phyloP scores from a whole-genome alignment of 2,113 vertebrate genomes.

The Chaetodon trifascialis region DNA sequence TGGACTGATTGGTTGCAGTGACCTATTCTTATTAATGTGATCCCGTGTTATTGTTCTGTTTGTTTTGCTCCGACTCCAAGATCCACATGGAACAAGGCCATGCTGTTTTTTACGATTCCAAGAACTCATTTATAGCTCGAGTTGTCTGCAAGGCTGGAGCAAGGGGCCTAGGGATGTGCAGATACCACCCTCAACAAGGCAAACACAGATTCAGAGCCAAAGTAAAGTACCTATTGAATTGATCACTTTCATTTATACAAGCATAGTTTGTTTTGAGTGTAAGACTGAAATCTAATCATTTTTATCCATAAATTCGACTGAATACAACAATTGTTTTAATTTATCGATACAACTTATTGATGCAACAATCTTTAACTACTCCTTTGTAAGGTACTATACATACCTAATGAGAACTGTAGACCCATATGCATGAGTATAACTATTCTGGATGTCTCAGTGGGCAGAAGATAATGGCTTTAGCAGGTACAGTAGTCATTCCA shows the following conservation, averaged over 20 bases:
- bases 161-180: neutral
- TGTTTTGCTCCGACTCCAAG: slow-evolving; percentile 67
- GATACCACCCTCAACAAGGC: slow-evolving; percentile 9
- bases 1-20: slow-evolving; percentile 13
- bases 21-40: slow-evolving; percentile 54
- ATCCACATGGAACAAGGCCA: slow-evolving; percentile 54
- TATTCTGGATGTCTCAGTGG: slow-evolving; percentile 39
- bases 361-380: too few relatives aligned
- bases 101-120: slow-evolving; percentile 58
- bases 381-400: neutral
- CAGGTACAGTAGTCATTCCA: slow-evolving; percentile 57
- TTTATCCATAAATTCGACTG: neutral
- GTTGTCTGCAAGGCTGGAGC: slow-evolving; percentile 49
- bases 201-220: neutral
- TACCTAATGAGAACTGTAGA: neutral
- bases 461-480: slow-evolving; percentile 60
- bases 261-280: neutral
- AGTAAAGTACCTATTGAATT: neutral
- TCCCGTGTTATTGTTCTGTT: slow-evolving; percentile 65
- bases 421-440: slow-evolving; percentile 15
- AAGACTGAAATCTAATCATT: neutral
- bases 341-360: too few relatives aligned
- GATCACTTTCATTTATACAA: neutral
- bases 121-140: slow-evolving; percentile 60
- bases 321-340: neutral